These are phyloP conservation scores for Ptychodera flava DNA, from an alignment of 35 echinoderm and acorn worm genomes.

Conservation along the genomic window DNA sequence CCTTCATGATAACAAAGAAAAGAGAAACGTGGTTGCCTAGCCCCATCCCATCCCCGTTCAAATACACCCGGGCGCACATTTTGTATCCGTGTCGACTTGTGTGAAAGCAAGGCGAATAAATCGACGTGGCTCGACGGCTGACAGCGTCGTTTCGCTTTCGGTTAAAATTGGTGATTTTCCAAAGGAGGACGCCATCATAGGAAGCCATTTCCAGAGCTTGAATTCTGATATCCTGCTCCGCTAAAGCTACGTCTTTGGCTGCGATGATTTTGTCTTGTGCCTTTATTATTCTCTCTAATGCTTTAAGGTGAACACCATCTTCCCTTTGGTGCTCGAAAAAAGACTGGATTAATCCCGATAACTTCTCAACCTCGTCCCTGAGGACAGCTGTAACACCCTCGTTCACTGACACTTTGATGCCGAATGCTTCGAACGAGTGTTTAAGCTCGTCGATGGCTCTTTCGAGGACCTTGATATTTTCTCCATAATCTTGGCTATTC, in stretches of 20 bases:
- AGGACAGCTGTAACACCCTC: background rate
- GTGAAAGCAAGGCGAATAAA: conserved; percentile 31
- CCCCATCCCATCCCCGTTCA: conserved; percentile 42
- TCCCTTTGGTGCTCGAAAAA: background rate
- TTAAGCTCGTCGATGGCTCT: background rate
- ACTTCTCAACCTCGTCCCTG: background rate
- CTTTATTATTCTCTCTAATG: background rate
- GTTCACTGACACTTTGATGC: background rate
- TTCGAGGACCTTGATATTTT: background rate
- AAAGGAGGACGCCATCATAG: conserved; percentile 19
- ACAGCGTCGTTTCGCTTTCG: conserved; percentile 19
- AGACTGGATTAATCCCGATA: background rate
- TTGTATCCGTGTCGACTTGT: conserved; percentile 29
- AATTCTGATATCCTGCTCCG: background rate
- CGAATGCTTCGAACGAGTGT: background rate
- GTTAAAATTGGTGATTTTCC: conserved; percentile 27
- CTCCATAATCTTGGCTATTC: background rate
- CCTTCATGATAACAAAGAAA: conserved; percentile 36
- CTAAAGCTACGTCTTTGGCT: background rate
- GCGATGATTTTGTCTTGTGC: background rate
- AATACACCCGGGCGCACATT: conserved; percentile 38
- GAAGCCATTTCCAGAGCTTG: conserved; percentile 2
- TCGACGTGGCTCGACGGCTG: background rate
- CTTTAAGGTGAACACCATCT: background rate
- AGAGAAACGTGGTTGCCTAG: conserved; percentile 42